Evolutionary conservation across 2,888 invertebrate genomes (phyloP), one percentile per base, ranked within the genome.

Genomic region (Campoplex capitator): DNA sequence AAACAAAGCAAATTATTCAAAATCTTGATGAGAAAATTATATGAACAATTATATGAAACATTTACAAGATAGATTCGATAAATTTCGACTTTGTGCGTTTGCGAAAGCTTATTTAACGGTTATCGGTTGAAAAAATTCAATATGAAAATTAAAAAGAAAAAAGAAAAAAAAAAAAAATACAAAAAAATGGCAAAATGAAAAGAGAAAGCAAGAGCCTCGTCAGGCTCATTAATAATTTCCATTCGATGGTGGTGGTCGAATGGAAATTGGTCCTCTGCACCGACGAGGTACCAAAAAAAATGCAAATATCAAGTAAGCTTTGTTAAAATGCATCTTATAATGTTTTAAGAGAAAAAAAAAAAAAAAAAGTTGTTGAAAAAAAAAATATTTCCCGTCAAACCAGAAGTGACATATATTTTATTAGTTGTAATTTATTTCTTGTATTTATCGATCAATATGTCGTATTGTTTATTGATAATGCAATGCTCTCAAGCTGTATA

Each of bases 161-260:
- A 16, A 58, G 68, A 74, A 78, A 70, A 51, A 67, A 78, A 1
- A 88, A 88, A 90, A 89, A 74, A 76, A 79, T 74, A 75, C 73
- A 84, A 88, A 91, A 91, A 91, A 89, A 87, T 58, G 62, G 83
- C 88, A 91, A 92, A 91, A 91, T 88, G 83, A 89, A 91, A 92
- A 91, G 90, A 90, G 93, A 93, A 93, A 89, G 70, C 65, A 88
- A 88, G 89, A 89, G 89, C 89, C 84, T 91, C 90, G 91, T 89
- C 91, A 91, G 88, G 75, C 35, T 18, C 2, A 54, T 28, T n/a
- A 23, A 65, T 86, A 91, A 94, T 94, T 94, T 94, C 91, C 89
- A 90, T 90, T 91, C 93, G 93, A 93, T 93, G 88, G 94, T 94
- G 94, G 94, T 94, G 94, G 93, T 94, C 93, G 93, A 90, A 90